phyloP scores from a whole-genome alignment of 2,888 invertebrate species.

The Saturnia pavonia region DNA sequence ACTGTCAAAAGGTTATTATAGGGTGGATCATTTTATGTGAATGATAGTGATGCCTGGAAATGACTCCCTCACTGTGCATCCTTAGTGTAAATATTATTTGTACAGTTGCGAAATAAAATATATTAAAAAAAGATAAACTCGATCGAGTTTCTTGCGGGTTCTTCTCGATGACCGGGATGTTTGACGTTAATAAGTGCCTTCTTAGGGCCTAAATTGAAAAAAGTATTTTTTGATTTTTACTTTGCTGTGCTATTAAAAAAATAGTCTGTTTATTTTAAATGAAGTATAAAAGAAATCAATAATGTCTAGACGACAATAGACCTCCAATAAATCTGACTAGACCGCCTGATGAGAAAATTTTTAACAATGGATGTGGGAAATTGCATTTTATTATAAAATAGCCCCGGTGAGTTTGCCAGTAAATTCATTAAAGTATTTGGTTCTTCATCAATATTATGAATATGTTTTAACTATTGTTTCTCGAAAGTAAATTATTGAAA shows the following conservation, averaged over 20 bases:
- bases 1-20: no score
- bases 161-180: no score
- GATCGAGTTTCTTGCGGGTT: no score
- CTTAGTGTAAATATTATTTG: no score
- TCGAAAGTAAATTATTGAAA: neutral
- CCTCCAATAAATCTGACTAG: conserved; percentile 19
- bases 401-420: conserved; percentile 24
- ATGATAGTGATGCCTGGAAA: no score
- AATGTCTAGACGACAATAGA: conserved; percentile 15
- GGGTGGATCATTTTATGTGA: no score
- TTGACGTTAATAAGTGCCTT: no score
- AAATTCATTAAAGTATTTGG: conserved; percentile 30
- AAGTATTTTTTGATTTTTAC: no score
- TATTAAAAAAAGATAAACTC: no score
- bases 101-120: no score
- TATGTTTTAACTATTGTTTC: conserved; percentile 8
- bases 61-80: no score
- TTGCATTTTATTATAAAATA: conserved; percentile 32
- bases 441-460: conserved; percentile 15
- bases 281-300: neutral
- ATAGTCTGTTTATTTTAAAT: neutral
- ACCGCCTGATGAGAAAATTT: conserved; percentile 25
- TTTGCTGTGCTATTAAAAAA: neutral
- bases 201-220: no score
- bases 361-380: conserved; percentile 27